A percentile compares a stretch with the other conserved stretches of the same genome.
Evolutionary conservation across 2,797 vertebrate species (phyloP).

Genomic region (Anguilla megastoma): DNA sequence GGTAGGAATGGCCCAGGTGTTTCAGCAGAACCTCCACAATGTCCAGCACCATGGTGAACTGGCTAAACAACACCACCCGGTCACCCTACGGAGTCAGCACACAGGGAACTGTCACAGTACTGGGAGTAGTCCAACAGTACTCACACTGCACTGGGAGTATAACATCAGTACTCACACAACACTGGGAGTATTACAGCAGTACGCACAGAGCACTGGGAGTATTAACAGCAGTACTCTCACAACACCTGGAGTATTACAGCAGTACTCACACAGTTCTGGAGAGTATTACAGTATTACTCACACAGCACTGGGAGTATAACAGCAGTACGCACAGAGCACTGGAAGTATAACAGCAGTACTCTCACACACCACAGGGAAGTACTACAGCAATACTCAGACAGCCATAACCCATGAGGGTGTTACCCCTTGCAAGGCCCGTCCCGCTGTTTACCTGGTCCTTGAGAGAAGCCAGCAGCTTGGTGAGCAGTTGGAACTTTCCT

Average conservation of each 20-base stretch:
- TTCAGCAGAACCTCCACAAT: conserved; percentile 82
- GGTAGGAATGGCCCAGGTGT: conserved; percentile 74
- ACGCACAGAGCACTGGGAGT: background rate
- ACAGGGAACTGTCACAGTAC: background rate
- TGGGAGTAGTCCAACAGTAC: background rate
- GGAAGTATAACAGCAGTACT: background rate
- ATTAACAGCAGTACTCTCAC: background rate
- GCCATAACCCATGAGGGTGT: too few species aligned
- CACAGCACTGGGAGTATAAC: background rate
- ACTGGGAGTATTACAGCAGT: background rate
- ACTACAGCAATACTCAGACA: background rate
- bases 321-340: background rate
- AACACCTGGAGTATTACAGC: background rate
- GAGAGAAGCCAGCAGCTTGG: conserved; percentile 69
- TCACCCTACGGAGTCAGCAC: conserved; percentile 65
- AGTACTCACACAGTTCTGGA: background rate
- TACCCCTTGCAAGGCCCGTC: too few species aligned
- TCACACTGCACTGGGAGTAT: background rate
- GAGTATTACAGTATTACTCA: background rate
- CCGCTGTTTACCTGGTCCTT: conserved; percentile 70
- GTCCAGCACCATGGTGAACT: conserved; percentile 87
- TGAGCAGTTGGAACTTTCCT: conserved; percentile 76
- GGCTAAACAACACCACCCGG: conserved; percentile 83
- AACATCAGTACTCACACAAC: background rate
- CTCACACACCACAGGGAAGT: background rate